Evolutionary conservation across 1,140 invertebrate genomes (phyloP).

Genomic region (Achatina immaculata): DNA sequence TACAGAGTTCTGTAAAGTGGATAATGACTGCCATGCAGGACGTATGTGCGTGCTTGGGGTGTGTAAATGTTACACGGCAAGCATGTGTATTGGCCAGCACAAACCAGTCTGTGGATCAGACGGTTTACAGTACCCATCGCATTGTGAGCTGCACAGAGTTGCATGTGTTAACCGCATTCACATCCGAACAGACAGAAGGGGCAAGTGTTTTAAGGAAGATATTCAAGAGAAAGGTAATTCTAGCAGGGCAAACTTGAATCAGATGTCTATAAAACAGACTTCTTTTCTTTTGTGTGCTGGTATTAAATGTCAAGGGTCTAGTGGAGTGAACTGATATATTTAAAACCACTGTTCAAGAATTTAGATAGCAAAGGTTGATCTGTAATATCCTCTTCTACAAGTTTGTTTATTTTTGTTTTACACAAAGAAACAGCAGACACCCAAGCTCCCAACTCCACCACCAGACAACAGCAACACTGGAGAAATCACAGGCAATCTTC

Average conservation of each 20-base stretch:
- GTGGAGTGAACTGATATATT: too few relatives aligned
- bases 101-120: conserved; percentile 82
- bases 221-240: conserved; percentile 14
- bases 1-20: conserved; percentile 57
- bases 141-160: conserved; percentile 82
- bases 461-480: too few relatives aligned
- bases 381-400: too few relatives aligned
- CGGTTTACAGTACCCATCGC: conserved; percentile 81
- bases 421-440: background rate
- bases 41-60: conserved; percentile 76
- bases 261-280: background rate
- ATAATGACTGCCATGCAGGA: conserved; percentile 76
- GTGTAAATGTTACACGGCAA: conserved; percentile 78
- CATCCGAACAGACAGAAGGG: conserved; percentile 74
- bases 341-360: too few relatives aligned
- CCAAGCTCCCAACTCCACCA: too few relatives aligned
- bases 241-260: background rate
- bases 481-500: too few relatives aligned
- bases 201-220: conserved; percentile 33
- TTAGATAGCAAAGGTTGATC: too few relatives aligned
- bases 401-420: background rate
- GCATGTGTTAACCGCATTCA: conserved; percentile 77
- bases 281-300: background rate
- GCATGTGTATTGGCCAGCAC: conserved; percentile 73
- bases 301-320: too few relatives aligned